Percentiles rank a stretch among this genome's conserved stretches.
phyloP scores from a whole-genome alignment of 2,113 vertebrate species.

The Catharus bicknelli region DNA sequence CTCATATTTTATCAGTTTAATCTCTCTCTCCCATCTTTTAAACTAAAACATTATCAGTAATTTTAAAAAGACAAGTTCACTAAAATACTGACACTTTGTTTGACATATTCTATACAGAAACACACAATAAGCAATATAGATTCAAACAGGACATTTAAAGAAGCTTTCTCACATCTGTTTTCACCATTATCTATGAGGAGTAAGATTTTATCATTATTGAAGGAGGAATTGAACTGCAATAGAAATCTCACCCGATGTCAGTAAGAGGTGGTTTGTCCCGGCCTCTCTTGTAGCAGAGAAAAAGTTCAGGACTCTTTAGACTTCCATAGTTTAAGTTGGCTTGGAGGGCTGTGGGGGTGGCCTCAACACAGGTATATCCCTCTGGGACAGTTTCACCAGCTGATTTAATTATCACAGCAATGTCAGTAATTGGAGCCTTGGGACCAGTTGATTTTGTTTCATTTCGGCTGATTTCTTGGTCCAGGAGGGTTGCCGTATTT shows the following conservation, averaged over 20 bases:
- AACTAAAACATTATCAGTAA: background rate
- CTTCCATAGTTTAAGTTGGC: constrained; percentile 98
- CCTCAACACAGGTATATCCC: constrained; percentile 94
- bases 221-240: background rate
- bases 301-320: constrained; percentile 95
- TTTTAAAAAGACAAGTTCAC: background rate
- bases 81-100: background rate
- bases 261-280: constrained; percentile 90
- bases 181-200: background rate
- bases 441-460: constrained; percentile 90
- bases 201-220: background rate
- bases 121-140: background rate
- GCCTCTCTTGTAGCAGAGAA: constrained; percentile 92
- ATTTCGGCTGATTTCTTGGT: constrained; percentile 87
- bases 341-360: constrained; percentile 88
- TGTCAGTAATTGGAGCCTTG: constrained; percentile 93
- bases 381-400: constrained; percentile 92
- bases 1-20: background rate
- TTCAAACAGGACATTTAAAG: background rate
- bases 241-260: constrained; percentile 87
- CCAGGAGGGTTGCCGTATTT: constrained; percentile 87
- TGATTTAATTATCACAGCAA: constrained; percentile 93
- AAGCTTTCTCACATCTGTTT: background rate
- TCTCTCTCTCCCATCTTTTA: background rate
- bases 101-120: background rate